Evolutionary conservation across 2,113 vertebrate genomes (phyloP), one percentile per base, ranked within the genome.

Genomic region (Halichoerus grypus): DNA sequence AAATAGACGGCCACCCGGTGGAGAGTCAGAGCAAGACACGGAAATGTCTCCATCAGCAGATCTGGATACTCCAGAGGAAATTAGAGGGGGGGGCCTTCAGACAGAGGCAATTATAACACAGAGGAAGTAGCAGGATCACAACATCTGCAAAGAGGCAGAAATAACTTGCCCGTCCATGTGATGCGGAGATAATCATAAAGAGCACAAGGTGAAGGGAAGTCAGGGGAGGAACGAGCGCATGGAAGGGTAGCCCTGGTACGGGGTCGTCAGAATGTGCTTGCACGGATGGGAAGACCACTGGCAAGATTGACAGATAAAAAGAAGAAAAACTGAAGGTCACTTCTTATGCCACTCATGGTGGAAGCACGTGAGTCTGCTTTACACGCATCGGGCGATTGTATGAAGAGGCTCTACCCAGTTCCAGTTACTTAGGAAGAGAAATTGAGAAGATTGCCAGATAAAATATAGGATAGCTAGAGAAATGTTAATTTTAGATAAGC

Each of bases 21-120:
- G 36, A 77, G 93, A 28, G 72, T 84, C 80, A 96, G 97, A 97
- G 95, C 53, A 63, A 39, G 28, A 97, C 91, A 42, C 4, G 1
- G 72, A 96, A 87, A 7, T 84, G 49, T 53, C 94, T 91, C 74
- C 93, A 51, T 84, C 39, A 88, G 24, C 82, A 97, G 36, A n/a
- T 96, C 46, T 39, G 89, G 49, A 53, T 36, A 67, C 42, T 80
- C 21, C 2, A 26, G 84, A 76, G 91, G 55, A 74, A 84, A 72
- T 86, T 59, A 86, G 74, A 89, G 36, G 9, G 21, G 19, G 19
- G 69, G 76, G 74, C 51, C 69, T n/a, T 51, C 46, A 69, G 74
- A 87, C 51, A 3, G 86, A 91, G 36, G 31, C 1, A 12, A 63
- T 94, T 86, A 0, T n/a, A 94, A 79, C 18, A 76, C 69, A 84